Evolutionary conservation across 64 coral and sea anemone genomes (phyloP).

Genomic region (Dendronephthya gigantea): DNA sequence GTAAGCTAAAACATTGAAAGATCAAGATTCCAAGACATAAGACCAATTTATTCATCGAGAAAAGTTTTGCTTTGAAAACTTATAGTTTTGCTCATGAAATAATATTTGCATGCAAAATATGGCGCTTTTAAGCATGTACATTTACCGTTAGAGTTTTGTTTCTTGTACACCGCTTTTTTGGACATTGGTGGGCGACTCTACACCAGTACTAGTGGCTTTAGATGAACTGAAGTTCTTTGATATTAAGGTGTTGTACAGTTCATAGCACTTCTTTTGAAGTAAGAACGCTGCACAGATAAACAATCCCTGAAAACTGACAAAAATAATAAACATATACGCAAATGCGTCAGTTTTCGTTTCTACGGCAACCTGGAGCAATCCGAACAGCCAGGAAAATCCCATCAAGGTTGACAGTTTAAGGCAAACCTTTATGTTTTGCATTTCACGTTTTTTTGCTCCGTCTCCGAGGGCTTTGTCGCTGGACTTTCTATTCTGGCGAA

Average conservation of each 20-base stretch:
- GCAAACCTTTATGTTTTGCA: constrained; percentile 53
- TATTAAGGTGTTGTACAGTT: not conserved
- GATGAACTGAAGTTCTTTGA: not conserved
- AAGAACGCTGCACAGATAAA: not conserved
- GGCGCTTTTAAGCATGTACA: too few relatives aligned
- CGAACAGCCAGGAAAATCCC: constrained; percentile 96
- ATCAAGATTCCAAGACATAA: too few relatives aligned
- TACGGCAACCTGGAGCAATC: constrained; percentile 41
- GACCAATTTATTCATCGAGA: too few relatives aligned
- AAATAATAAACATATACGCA: constrained; percentile 66
- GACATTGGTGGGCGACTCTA: not conserved
- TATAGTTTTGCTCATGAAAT: too few relatives aligned
- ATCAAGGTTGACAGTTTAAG: constrained; percentile 66
- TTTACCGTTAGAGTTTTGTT: not conserved
- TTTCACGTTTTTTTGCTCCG: constrained; percentile 10
- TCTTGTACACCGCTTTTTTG: not conserved
- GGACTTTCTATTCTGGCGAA: constrained; percentile 40
- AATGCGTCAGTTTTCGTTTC: constrained; percentile 44
- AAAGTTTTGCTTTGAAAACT: too few relatives aligned
- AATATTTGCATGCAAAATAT: too few relatives aligned
- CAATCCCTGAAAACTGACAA: constrained; percentile 60
- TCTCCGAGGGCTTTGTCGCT: constrained; percentile 27
- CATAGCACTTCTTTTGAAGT: not conserved
- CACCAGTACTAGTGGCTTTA: not conserved
- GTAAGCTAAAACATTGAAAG: too few relatives aligned